A percentile compares a stretch with the other conserved stretches of the same genome.
Conservation (phyloP, 2,888 invertebrate species). For the Drosophila demipolita region DNA sequence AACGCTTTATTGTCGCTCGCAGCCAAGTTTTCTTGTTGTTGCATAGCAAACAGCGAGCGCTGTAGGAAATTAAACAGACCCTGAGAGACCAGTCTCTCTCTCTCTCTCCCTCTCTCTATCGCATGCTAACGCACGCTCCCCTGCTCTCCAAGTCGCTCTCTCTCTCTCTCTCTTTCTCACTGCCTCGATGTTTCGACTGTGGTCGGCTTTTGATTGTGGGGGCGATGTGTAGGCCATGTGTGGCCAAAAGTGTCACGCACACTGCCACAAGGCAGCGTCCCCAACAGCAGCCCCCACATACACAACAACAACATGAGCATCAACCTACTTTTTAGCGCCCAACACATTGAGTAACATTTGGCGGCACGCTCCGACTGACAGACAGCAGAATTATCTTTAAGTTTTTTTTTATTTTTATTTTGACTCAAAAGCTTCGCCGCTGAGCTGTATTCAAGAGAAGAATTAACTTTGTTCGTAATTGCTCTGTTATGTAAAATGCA, state of each 20-base stretch:
- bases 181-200: conserved; percentile 8
- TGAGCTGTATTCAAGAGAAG: background rate
- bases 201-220: conserved; percentile 68
- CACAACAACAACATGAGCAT: conserved; percentile 41
- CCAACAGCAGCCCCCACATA: conserved; percentile 46
- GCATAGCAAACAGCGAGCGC: conserved; percentile 58
- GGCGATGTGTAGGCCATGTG: conserved; percentile 68
- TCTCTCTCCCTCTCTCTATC: background rate
- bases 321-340: conserved; percentile 72
- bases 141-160: background rate
- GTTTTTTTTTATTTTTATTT: background rate
- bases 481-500: background rate
- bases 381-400: conserved; percentile 4
- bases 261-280: conserved; percentile 35
- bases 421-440: background rate
- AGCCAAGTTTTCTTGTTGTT: conserved; percentile 45
- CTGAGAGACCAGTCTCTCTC: conserved; percentile 31
- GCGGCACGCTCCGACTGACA: conserved; percentile 32
- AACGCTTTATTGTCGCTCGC: conserved; percentile 50
- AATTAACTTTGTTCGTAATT: background rate
- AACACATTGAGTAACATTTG: conserved; percentile 74
- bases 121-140: background rate
- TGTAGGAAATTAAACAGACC: conserved; percentile 67
- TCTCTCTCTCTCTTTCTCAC: background rate
- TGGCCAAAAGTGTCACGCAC: conserved; percentile 71